These are phyloP conservation scores for Leptonema lineaticorne DNA, from an alignment of 1,140 invertebrate genomes.

Conservation along the genomic window DNA sequence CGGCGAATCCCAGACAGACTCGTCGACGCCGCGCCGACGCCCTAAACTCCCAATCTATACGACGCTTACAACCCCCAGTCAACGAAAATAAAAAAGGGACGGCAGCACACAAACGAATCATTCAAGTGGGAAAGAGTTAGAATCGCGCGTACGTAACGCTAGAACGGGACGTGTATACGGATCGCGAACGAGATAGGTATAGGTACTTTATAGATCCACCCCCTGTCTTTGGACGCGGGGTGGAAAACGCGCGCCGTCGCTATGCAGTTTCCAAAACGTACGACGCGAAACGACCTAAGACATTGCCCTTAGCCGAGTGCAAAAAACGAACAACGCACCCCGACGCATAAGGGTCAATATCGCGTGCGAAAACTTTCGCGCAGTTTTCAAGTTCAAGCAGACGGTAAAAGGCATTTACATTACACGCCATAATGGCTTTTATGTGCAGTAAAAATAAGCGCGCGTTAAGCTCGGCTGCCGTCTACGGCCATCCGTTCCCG, in stretches of 20 bases:
- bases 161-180: too few relatives aligned
- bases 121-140: not conserved
- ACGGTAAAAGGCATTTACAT: constrained; percentile 42
- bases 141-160: not conserved
- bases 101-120: not conserved
- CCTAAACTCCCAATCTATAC: constrained; percentile 39
- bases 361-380: constrained; percentile 5
- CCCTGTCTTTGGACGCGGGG: constrained; percentile 6
- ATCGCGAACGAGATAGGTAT: not conserved
- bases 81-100: constrained; percentile 2
- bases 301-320: not conserved
- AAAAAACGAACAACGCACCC: constrained; percentile 11
- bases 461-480: constrained; percentile 8
- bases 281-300: constrained; percentile 9
- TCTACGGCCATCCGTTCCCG: too few relatives aligned
- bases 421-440: constrained; percentile 43
- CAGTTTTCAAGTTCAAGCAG: constrained; percentile 40
- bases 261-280: constrained; percentile 33
- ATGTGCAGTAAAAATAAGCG: constrained; percentile 42
- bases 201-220: constrained; percentile 26
- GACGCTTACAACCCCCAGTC: not conserved
- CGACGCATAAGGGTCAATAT: not conserved
- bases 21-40: constrained; percentile 39
- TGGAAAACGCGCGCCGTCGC: constrained; percentile 35
- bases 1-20: constrained; percentile 25